These are phyloP conservation scores for Haemorhous mexicanus DNA, from an alignment of 2,113 vertebrate genomes.

Conservation along the genomic window DNA sequence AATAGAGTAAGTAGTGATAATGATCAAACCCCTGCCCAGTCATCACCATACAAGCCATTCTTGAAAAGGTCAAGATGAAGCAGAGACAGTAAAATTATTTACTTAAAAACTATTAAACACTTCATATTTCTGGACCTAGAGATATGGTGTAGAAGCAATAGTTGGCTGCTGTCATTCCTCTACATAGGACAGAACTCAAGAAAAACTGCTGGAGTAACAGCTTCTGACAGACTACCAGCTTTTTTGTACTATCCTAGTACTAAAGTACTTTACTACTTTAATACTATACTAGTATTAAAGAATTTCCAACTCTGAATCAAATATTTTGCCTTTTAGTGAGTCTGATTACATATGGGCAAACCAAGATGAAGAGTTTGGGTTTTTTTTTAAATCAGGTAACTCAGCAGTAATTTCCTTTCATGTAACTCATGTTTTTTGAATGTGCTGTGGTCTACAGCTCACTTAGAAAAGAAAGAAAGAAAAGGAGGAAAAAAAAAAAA, in stretches of 20 bases:
- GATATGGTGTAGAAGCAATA: rapidly evolving
- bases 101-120: not conserved
- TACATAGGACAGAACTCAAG: not conserved
- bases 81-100: not conserved
- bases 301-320: not conserved
- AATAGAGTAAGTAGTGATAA: not conserved
- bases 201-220: not conserved
- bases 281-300: too few species aligned
- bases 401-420: not conserved
- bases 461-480: not conserved
- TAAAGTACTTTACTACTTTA: too few species aligned
- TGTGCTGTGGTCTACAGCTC: not conserved
- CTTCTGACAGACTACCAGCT: not conserved
- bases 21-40: not conserved
- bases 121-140: not conserved
- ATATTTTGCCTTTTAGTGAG: not conserved
- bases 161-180: not conserved
- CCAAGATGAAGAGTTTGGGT: not conserved
- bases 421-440: not conserved
- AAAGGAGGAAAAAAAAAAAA: too few species aligned
- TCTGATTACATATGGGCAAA: not conserved
- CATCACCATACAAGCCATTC: not conserved
- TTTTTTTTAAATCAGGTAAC: not conserved
- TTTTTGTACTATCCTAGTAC: not conserved
- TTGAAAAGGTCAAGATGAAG: not conserved